Conservation (phyloP, 2,888 invertebrate genomes). For the Cancer borealis region DNA sequence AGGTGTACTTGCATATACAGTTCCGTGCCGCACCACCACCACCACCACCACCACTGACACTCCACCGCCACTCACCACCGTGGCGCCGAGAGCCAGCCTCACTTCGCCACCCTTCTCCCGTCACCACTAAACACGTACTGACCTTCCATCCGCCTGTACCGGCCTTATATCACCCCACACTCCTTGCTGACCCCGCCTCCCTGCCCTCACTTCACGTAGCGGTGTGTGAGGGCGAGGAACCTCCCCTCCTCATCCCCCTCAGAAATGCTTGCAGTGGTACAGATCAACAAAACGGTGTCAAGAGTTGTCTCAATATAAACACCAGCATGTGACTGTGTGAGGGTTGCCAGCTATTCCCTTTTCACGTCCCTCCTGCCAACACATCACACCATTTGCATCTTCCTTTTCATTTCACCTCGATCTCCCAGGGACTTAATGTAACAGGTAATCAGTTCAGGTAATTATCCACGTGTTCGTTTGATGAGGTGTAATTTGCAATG, state of each 20-base stretch:
- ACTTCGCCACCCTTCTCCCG: background rate
- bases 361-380: background rate
- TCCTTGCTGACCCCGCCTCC: background rate
- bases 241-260: background rate
- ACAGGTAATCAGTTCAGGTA: too few species aligned
- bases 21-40: background rate
- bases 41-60: background rate
- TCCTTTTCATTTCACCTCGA: background rate
- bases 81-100: background rate
- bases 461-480: background rate
- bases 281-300: background rate
- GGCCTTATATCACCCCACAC: background rate
- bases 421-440: too few species aligned
- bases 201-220: background rate
- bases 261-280: background rate
- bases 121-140: constrained; percentile 2
- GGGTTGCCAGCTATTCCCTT: background rate
- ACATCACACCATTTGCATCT: background rate
- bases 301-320: background rate
- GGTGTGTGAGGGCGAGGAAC: background rate
- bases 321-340: background rate
- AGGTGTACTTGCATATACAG: background rate
- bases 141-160: background rate
- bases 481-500: background rate
- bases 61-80: background rate